Base-by-base conservation (phyloP, 2,888 invertebrate species). In the Drosophila demipolita region DNA sequence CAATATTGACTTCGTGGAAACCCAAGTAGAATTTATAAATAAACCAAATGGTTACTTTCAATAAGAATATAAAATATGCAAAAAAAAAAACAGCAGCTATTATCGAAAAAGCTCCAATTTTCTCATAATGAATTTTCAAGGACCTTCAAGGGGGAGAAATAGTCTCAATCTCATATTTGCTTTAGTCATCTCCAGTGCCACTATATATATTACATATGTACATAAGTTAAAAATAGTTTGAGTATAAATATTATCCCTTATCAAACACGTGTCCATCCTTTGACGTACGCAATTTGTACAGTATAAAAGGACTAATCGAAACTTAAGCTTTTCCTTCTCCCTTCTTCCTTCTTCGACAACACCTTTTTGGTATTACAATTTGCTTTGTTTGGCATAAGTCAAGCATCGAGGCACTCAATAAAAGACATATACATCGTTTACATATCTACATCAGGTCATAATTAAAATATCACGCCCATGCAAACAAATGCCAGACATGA, bases 401-500 rank as follows among this genome's bases (percentile, higher is more conserved):
- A 78, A 79, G 73, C 69, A 80, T 62, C 66, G 58, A 71, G 77
- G 83, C 74, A 89, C 71, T 80, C 70, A 86, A 82, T 86, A 66
- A 66, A 67, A 61, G 48, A 58, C 57, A 53, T 57, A 50, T 33
- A 64, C 70, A 72, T 45, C 15, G 60, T 69, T 61, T 83, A 70
- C 71, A 87, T 78, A 75, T 62, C 69, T 77, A 66, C 77, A 66
- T 68, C 75, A 66, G 78, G 72, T 71, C 71, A 85, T 89, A 90
- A 86, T 86, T 86, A 86, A 90, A 90, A 90, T 89, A 87, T 86
- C 87, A 89, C 90, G 82, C 85, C 87, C 87, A 75, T 67, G 61
- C 89, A 74, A 75, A 78, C 63, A 83, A 73, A 69, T 72, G 60
- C 40, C 79, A 73, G 74, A 78, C 75, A 60, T n/a, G 50, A 50